Evolutionary conservation across 2,113 vertebrate genomes (phyloP).

Genomic region (cat (Felis catus)): DNA sequence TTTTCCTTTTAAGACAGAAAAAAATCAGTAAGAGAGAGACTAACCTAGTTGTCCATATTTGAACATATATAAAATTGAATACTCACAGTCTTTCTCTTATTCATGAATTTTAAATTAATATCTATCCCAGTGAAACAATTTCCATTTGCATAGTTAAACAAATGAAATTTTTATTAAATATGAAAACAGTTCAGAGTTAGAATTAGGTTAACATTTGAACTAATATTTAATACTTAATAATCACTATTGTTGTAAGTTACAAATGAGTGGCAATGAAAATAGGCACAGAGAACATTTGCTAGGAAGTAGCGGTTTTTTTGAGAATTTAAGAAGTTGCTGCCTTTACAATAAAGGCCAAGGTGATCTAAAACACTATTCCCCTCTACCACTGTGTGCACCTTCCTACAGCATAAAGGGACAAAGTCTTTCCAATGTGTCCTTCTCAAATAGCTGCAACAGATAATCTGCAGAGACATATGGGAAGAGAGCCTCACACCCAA

Average conservation of each 20-base stretch:
- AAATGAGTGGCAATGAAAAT: not conserved
- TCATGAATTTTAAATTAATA: slow-evolving; percentile 25
- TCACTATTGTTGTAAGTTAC: not conserved
- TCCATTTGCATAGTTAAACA: slow-evolving; percentile 35
- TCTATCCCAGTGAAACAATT: slow-evolving; percentile 12
- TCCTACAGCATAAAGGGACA: not conserved
- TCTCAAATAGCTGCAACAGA: not conserved
- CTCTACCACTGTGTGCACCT: not conserved
- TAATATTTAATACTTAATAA: slow-evolving; percentile 14
- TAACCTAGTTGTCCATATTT: slow-evolving; percentile 13
- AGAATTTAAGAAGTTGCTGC: not conserved
- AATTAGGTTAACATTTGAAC: slow-evolving; percentile 5
- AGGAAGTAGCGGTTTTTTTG: not conserved
- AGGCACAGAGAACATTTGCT: not conserved
- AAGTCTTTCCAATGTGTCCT: not conserved
- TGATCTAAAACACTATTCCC: not conserved
- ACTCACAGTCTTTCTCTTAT: not conserved
- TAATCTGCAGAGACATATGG: not conserved
- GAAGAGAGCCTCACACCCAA: not conserved
- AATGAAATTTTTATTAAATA: not conserved
- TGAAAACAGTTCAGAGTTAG: not conserved
- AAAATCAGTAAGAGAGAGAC: not conserved
- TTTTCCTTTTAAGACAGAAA: slow-evolving; percentile 6
- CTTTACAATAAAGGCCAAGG: slow-evolving; percentile 4
- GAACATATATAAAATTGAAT: slow-evolving; percentile 7